These are phyloP conservation scores for Yoshiicerus persimilis DNA, from an alignment of 1,140 invertebrate species.

Conservation along the genomic window DNA sequence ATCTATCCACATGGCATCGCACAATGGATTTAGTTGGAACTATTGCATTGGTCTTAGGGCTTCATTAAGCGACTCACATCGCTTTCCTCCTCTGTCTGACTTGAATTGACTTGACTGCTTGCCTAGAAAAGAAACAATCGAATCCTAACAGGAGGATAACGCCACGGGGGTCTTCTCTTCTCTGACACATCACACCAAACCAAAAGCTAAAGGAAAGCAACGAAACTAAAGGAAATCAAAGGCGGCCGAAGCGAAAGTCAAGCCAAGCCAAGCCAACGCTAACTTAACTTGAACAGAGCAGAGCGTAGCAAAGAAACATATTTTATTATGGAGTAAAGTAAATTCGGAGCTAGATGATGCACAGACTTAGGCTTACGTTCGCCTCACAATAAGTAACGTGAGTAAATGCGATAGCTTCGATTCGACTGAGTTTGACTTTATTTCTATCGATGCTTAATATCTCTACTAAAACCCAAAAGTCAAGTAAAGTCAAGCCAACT, in stretches of 20 bases:
- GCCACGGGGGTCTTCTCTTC: not conserved
- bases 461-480: not conserved
- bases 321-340: not conserved
- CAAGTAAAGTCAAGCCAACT: not conserved
- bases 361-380: not conserved
- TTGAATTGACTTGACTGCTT: not conserved
- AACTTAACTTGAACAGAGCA: not conserved
- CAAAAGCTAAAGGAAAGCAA: not conserved
- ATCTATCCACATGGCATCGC: not conserved
- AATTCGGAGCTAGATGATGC: not conserved
- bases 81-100: not conserved
- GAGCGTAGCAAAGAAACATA: too few species aligned
- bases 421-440: not conserved
- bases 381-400: not conserved
- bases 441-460: not conserved
- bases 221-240: not conserved
- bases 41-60: not conserved
- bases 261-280: not conserved
- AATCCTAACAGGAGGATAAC: not conserved
- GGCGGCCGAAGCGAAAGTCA: not conserved
- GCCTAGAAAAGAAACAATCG: not conserved
- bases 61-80: constrained; percentile 2
- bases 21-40: not conserved
- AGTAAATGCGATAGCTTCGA: not conserved
- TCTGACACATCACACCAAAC: not conserved